Percentiles rank a stretch among this genome's conserved stretches.
These are phyloP conservation scores for Alethe castanea DNA, from an alignment of 2,113 vertebrate genomes.

Conservation along the genomic window DNA sequence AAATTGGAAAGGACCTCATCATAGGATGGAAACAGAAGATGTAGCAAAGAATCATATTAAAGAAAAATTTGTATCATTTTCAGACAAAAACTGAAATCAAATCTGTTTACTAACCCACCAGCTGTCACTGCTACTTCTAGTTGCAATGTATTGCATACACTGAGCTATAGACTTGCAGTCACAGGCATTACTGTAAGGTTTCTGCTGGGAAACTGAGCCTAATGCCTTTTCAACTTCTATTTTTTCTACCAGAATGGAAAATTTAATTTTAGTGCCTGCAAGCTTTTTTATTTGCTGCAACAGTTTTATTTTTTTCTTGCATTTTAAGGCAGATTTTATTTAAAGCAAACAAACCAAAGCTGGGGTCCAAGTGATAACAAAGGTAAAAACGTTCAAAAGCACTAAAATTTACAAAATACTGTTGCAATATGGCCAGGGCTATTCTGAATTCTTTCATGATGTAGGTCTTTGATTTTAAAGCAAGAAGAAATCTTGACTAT, in stretches of 20 bases:
- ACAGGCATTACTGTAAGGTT: slow-evolving; percentile 21
- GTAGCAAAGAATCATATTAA: slow-evolving; percentile 57
- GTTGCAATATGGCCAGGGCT: neutral
- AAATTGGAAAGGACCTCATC: slow-evolving; percentile 60
- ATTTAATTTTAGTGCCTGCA: slow-evolving; percentile 25
- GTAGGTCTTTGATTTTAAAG: neutral
- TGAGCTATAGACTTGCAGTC: neutral
- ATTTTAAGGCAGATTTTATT: slow-evolving; percentile 10
- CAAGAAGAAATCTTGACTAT: neutral
- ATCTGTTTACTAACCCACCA: slow-evolving; percentile 72
- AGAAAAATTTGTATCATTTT: slow-evolving; percentile 68
- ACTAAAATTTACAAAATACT: neutral
- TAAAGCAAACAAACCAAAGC: slow-evolving; percentile 5
- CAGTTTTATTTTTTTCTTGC: rapidly evolving
- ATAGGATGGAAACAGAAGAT: slow-evolving; percentile 61
- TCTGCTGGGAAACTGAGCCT: slow-evolving; percentile 41
- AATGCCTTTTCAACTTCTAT: slow-evolving; percentile 53
- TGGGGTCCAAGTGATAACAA: neutral
- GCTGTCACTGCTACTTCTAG: slow-evolving; percentile 68
- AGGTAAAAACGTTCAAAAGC: neutral
- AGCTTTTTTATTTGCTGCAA: slow-evolving; percentile 10
- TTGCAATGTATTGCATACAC: slow-evolving; percentile 19
- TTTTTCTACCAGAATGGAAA: slow-evolving; percentile 30
- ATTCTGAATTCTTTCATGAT: neutral
- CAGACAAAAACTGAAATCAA: slow-evolving; percentile 71